Conservation (phyloP, 1,140 invertebrate species). For the Euura saliciscinereae region DNA sequence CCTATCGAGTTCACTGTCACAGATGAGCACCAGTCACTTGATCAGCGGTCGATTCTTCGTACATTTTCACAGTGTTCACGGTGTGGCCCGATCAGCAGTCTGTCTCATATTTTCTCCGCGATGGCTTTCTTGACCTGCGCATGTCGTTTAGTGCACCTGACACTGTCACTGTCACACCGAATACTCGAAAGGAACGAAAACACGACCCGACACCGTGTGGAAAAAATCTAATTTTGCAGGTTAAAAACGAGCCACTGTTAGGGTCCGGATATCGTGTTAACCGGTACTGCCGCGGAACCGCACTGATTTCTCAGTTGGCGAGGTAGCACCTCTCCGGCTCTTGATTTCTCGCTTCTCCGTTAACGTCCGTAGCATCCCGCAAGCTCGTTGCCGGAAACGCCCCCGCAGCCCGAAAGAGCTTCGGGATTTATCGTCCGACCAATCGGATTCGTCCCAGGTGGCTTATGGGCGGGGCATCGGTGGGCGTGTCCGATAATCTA, state of each 20-base stretch:
- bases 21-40: too few relatives aligned
- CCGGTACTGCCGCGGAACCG: slow-evolving; percentile 57
- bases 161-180: slow-evolving; percentile 16
- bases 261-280: slow-evolving; percentile 38
- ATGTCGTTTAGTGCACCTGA: too few relatives aligned
- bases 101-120: too few relatives aligned
- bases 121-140: too few relatives aligned
- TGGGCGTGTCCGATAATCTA: slow-evolving; percentile 32
- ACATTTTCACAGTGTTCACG: too few relatives aligned
- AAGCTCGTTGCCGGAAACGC: slow-evolving; percentile 18
- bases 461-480: slow-evolving; percentile 33
- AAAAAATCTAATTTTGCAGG: neutral
- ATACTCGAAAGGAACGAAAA: slow-evolving; percentile 7
- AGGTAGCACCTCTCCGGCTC: slow-evolving; percentile 25
- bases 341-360: slow-evolving; percentile 37
- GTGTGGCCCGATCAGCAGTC: too few relatives aligned
- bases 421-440: slow-evolving; percentile 18
- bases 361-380: slow-evolving; percentile 14
- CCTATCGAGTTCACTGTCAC: too few relatives aligned
- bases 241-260: slow-evolving; percentile 16
- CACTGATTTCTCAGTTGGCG: slow-evolving; percentile 51
- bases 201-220: neutral
- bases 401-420: slow-evolving; percentile 17
- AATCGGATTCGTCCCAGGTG: neutral
- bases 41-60: too few relatives aligned